Percentiles rank a stretch among this genome's conserved stretches.
These are phyloP conservation scores for Lonchura striata DNA, from an alignment of 2,113 vertebrate genomes.

Conservation along the genomic window DNA sequence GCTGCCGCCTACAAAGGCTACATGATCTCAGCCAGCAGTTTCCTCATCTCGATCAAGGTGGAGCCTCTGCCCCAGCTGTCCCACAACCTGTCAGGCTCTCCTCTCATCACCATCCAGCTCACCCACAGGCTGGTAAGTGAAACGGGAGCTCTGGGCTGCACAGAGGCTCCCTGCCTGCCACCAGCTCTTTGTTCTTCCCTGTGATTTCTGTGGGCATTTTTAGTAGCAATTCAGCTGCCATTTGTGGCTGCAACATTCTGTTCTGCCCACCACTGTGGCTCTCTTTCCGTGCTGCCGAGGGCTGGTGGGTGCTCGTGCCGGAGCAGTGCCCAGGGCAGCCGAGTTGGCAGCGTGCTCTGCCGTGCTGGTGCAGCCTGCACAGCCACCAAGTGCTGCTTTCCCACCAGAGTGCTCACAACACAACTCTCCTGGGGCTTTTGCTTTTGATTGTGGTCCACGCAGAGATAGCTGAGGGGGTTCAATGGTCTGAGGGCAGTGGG, in stretches of 20 bases:
- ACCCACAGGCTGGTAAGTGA: conserved; percentile 85
- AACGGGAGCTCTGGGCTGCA: fast-evolving
- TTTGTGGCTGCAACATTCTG: not conserved
- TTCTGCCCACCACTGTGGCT: not conserved
- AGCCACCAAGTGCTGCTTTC: no score
- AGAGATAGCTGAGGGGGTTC: not conserved
- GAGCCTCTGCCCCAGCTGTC: conserved; percentile 82
- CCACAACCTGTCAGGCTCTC: conserved; percentile 82
- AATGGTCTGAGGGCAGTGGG: not conserved
- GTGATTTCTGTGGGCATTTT: not conserved
- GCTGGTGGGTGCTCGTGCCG: fast-evolving
- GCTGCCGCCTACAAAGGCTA: conserved; percentile 74
- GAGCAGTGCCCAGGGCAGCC: not conserved
- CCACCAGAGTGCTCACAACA: fast-evolving
- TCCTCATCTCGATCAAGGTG: conserved; percentile 88
- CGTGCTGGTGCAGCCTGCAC: not conserved
- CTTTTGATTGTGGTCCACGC: not conserved
- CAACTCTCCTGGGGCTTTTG: not conserved
- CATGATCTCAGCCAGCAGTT: conserved; percentile 83
- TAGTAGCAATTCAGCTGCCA: no score
- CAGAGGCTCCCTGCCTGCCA: fast-evolving
- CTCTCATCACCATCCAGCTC: conserved; percentile 86
- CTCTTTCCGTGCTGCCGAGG: not conserved
- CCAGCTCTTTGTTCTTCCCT: not conserved
- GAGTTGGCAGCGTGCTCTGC: no score